Evolutionary conservation across 2,888 invertebrate genomes (phyloP).

Genomic region (Euzetes globulus): DNA sequence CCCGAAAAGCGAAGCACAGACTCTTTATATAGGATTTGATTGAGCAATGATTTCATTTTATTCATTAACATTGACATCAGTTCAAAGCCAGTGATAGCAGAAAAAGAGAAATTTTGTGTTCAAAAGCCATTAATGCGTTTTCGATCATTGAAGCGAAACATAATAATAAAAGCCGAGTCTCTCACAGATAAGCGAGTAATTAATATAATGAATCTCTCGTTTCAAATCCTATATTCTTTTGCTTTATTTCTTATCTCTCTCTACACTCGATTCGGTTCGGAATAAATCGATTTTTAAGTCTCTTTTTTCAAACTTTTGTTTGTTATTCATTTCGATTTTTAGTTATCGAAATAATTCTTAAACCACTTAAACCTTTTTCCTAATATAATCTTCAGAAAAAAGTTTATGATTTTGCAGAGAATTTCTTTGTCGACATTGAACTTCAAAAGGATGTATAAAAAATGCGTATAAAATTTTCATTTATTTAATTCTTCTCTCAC

Average conservation of each 20-base stretch:
- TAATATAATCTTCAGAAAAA: too few species aligned
- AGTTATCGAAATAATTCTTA: neutral
- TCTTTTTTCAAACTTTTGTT: neutral
- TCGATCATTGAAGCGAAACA: conserved; percentile 20
- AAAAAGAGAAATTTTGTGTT: conserved; percentile 1
- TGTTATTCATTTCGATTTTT: neutral
- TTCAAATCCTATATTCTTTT: neutral
- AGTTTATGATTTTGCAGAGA: too few species aligned
- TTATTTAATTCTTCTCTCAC: neutral
- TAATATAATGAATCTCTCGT: conserved; percentile 21
- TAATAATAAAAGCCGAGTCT: conserved; percentile 17
- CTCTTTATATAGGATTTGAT: neutral
- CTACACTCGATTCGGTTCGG: conserved; percentile 2
- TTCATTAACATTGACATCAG: conserved; percentile 5
- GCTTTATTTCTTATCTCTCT: neutral
- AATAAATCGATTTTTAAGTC: conserved; percentile 19
- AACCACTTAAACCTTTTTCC: neutral
- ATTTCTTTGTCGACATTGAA: too few species aligned
- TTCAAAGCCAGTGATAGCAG: neutral
- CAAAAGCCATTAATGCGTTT: conserved; percentile 13
- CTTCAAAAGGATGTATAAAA: too few species aligned
- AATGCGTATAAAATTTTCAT: too few species aligned
- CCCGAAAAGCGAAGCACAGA: neutral
- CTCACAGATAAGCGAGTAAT: conserved; percentile 19
- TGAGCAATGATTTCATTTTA: conserved; percentile 2